These are phyloP conservation scores for Mycetomoellerius zeteki DNA, from an alignment of 1,140 invertebrate genomes.

Conservation along the genomic window DNA sequence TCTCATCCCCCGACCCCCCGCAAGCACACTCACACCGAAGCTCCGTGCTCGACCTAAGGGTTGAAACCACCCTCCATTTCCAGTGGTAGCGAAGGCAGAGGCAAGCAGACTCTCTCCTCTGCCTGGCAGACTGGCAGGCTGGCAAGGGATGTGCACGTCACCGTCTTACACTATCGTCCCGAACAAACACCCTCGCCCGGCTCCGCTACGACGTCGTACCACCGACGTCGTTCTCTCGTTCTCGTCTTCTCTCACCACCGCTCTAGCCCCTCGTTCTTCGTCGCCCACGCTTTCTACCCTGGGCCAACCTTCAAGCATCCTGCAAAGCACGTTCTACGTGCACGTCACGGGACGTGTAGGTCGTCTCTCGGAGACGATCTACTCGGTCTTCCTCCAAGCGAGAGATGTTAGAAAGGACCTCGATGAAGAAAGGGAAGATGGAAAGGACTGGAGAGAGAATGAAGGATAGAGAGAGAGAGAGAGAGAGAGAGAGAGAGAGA, in stretches of 20 bases:
- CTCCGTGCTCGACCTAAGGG: slow-evolving; percentile 76
- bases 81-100: slow-evolving; percentile 80
- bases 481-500: slow-evolving; percentile 15
- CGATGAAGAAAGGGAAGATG: slow-evolving; percentile 54
- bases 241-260: slow-evolving; percentile 38
- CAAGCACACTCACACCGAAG: slow-evolving; percentile 70
- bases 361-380: slow-evolving; percentile 74
- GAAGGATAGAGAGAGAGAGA: slow-evolving; percentile 35
- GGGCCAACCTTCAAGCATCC: slow-evolving; percentile 75
- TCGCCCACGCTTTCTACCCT: slow-evolving; percentile 60
- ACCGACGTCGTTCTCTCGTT: slow-evolving; percentile 63
- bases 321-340: slow-evolving; percentile 71
- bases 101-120: slow-evolving; percentile 74
- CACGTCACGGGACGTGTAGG: slow-evolving; percentile 78
- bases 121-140: slow-evolving; percentile 75
- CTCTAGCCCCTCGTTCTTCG: slow-evolving; percentile 7
- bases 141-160: slow-evolving; percentile 85
- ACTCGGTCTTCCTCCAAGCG: slow-evolving; percentile 47
- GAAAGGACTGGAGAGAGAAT: slow-evolving; percentile 6
- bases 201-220: slow-evolving; percentile 68
- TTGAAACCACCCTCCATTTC: slow-evolving; percentile 81
- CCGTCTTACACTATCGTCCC: slow-evolving; percentile 86
- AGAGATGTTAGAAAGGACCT: slow-evolving; percentile 40
- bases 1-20: slow-evolving; percentile 44
- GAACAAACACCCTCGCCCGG: slow-evolving; percentile 84